Conservation (phyloP, 2,113 vertebrate genomes). For the Strigops habroptila region DNA sequence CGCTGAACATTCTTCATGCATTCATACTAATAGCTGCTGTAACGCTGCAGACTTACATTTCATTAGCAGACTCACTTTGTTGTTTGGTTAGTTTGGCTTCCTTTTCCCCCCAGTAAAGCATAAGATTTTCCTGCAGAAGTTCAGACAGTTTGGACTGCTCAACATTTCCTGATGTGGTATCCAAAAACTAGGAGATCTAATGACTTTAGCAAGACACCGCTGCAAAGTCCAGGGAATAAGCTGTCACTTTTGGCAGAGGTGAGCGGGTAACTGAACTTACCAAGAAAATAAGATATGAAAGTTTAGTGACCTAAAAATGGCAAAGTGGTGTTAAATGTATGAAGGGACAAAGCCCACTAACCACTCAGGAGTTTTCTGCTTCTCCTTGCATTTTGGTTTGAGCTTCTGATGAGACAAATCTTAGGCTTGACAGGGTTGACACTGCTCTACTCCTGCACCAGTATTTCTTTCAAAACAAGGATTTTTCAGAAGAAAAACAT, state of each 20-base stretch:
- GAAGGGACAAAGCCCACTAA: not conserved
- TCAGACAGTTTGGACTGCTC: not conserved
- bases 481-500: not conserved
- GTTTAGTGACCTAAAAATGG: not conserved
- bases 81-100: not conserved
- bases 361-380: not conserved
- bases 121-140: not conserved
- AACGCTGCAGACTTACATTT: not conserved
- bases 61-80: not conserved
- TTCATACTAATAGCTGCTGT: not conserved
- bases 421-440: not conserved
- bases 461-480: not conserved
- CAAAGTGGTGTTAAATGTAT: not conserved
- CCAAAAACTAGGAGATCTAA: not conserved
- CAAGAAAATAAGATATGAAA: not conserved
- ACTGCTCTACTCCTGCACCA: not conserved
- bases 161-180: not conserved
- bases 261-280: not conserved
- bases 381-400: not conserved
- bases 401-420: not conserved
- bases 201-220: not conserved
- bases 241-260: not conserved
- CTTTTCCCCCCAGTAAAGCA: not conserved
- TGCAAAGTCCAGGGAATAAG: not conserved
- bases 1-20: not conserved